Base-by-base conservation (phyloP, 2,113 vertebrate species). In the Triplophysa rosa region DNA sequence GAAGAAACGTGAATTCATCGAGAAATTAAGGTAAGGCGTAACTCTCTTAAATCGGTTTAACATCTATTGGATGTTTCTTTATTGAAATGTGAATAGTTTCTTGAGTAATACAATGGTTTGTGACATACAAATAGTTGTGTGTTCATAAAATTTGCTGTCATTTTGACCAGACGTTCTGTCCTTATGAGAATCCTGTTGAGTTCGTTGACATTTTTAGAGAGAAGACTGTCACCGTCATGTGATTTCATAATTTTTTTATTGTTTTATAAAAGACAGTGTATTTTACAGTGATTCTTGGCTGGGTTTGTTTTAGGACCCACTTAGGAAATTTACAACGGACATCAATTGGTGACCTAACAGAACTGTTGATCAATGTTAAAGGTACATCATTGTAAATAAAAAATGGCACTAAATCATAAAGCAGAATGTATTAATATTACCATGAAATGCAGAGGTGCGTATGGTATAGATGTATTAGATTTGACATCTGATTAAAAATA, bases 21-120 rank as follows among this genome's bases (percentile, higher is more conserved):
- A 29, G 19, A n/a, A 37, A 16, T 13, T 14, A 54, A 77, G 74
- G 74, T 77, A 77, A 77, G 74, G 24, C 2, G 24, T 10, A 58
- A 58, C 54, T 4, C 11, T 42, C 40, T 37, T 16, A 56, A 2
- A 69, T 69, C 26, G 33, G 1, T 37, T 10, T 42, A 42, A 42
- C 33, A 37, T 37, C 33, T 37, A 37, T 37, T 8, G 33, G 33
- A 37, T 37, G 8, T 72, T 42, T 23, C 16, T 61, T 12, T 24
- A 59, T 11, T 21, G 5, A 21, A 16, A 54, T 14, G 33, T 17
- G 10, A 4, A 72, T 6, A 37, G 26, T 37, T 37, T n/a, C 4
- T 58, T 5, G 8, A 59, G n/a, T n/a, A 40, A 21, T 1, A 8
- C 1, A 4, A 69, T n/a, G 12, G 1, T 33, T 1, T 12, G 17